Evolutionary conservation across 2,113 vertebrate species (phyloP), one percentile per base, ranked within the genome.

Genomic region (Callocephalon fimbriatum): DNA sequence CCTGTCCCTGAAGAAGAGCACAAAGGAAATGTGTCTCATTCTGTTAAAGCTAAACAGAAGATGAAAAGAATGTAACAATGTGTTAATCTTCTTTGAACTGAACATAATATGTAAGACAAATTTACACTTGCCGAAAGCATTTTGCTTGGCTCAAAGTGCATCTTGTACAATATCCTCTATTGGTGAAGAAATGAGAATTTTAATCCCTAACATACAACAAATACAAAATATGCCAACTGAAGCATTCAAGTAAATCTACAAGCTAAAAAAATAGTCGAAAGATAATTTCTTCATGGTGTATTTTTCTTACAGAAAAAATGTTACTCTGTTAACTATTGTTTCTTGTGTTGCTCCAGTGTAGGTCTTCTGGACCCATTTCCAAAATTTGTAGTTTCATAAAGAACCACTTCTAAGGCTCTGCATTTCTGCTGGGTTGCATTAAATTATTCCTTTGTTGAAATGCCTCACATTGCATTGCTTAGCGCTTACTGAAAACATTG

Each of bases 391-490:
- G 96, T 96, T 97, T 95, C 95, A 95, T 96, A 91, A 97, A 95
- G 95, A 97, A 86, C 89, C 96, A 96, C 96, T 98, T 93, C 96
- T 97, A 96, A 90, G 90, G 87, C 97, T 97, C 95, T 97, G 94
- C 94, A 75, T 97, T 94, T 95, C 96, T 80, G 96, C 95, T 95
- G 97, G 97, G 93, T 95, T 98, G 97, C 97, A 88, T 97, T 97
- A 96, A 98, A 94, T 94, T 93, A 96, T 92, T 96, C 84, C 87
- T 96, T 97, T 94, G 96, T 92, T 97, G 96, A 97, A 96, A 95
- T 72, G 75, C 86, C 94, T 93, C 97, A 97, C 96, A 97, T 95
- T 97, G 97, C 91, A 96, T 98, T 95, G 95, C 96, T 98, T 97
- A 97, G 96, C 1, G 59, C 94, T 98, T 96, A 97, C 97, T 97